Percentiles rank a stretch among this genome's conserved stretches.
phyloP scores from a whole-genome alignment of 2,888 invertebrate species.

The Harpalus rubripes region DNA sequence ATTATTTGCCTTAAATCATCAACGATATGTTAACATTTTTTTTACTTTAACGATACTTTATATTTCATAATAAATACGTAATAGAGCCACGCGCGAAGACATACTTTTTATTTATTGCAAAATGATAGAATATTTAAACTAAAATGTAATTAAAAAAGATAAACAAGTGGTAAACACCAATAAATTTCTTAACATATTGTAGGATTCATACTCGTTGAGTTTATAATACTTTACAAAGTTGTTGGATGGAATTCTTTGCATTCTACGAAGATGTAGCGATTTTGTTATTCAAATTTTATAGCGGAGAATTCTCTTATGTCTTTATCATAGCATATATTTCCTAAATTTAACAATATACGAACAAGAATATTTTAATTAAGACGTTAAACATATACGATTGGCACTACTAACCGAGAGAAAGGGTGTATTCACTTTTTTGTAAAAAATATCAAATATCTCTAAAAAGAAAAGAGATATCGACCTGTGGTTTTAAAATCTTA shows the following conservation, averaged over 20 bases:
- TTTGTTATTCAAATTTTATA: slow-evolving; percentile 61
- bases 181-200: slow-evolving; percentile 31
- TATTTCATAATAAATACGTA: neutral
- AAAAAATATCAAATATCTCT: too few relatives aligned
- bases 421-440: too few relatives aligned
- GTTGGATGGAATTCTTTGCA: slow-evolving; percentile 48
- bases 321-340: slow-evolving; percentile 20
- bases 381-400: neutral
- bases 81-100: neutral
- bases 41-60: slow-evolving; percentile 4
- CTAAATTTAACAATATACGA: neutral
- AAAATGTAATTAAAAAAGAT: slow-evolving; percentile 56
- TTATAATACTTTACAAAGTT: slow-evolving; percentile 22
- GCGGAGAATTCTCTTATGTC: slow-evolving; percentile 49
- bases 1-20: slow-evolving; percentile 35
- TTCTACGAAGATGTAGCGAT: slow-evolving; percentile 49
- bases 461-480: too few relatives aligned
- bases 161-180: slow-evolving; percentile 39
- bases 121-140: slow-evolving; percentile 50
- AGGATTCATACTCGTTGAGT: slow-evolving; percentile 33
- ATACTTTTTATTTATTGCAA: slow-evolving; percentile 38
- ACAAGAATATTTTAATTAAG: neutral
- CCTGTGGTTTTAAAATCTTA: too few relatives aligned
- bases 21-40: slow-evolving; percentile 54
- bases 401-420: too few relatives aligned